Evolutionary conservation across 2,888 invertebrate genomes (phyloP).

Genomic region (Crematogaster levior): DNA sequence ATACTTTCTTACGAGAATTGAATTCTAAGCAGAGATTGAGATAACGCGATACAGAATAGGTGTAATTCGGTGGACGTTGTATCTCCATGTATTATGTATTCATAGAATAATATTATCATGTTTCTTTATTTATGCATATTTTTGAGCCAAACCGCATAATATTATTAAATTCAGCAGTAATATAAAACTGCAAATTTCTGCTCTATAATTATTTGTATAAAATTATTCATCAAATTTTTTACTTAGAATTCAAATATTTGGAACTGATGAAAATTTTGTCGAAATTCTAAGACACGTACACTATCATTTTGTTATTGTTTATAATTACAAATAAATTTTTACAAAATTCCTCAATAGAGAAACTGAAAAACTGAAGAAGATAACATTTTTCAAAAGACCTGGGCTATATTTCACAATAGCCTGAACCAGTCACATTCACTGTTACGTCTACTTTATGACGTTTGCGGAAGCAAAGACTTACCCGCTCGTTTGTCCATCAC

Average conservation of each 20-base stretch:
- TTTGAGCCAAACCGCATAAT: background rate
- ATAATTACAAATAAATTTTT: background rate
- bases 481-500: constrained; percentile 38
- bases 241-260: background rate
- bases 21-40: constrained; percentile 12
- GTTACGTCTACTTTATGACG: background rate
- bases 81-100: too few species aligned
- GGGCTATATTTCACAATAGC: background rate
- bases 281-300: background rate
- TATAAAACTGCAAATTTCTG: background rate
- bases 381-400: background rate
- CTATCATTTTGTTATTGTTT: background rate
- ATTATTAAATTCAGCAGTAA: background rate
- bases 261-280: background rate
- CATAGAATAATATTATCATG: background rate
- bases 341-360: background rate
- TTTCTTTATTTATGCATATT: background rate
- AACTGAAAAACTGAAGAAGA: background rate
- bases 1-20: constrained; percentile 57
- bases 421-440: background rate
- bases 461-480: constrained; percentile 55
- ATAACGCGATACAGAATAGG: constrained; percentile 48
- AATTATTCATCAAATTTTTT: background rate
- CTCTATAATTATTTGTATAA: background rate
- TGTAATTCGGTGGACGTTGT: background rate